Evolutionary conservation across 2,888 invertebrate genomes (phyloP).

Genomic region (Caenorhabditis sp.): DNA sequence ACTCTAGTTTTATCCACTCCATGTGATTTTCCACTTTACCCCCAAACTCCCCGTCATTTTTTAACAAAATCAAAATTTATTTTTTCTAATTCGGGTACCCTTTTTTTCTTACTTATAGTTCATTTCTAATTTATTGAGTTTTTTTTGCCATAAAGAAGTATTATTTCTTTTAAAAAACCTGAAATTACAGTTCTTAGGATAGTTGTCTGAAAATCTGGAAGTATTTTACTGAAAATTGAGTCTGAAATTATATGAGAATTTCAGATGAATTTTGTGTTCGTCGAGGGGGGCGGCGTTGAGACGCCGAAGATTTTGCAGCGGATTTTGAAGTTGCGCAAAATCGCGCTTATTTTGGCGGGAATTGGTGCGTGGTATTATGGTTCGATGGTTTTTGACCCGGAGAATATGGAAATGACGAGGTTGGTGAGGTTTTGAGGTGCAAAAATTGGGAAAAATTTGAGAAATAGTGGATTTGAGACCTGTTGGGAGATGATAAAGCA

Average conservation of each 20-base stretch:
- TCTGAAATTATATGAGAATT: no score
- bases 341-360: constrained; percentile 12
- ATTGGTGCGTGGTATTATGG: constrained; percentile 15
- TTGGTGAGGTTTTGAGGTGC: not conserved
- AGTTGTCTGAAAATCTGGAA: no score
- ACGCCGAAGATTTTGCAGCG: constrained; percentile 17
- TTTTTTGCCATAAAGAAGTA: no score
- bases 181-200: no score
- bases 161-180: no score
- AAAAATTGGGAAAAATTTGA: not conserved
- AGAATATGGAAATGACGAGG: constrained; percentile 34
- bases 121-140: no score
- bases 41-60: no score
- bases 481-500: no score
- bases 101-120: no score
- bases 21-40: no score
- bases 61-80: no score
- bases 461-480: not conserved
- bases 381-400: constrained; percentile 15
- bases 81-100: no score
- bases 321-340: constrained; percentile 16
- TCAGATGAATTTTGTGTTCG: not conserved
- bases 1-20: not conserved
- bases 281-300: constrained; percentile 15
- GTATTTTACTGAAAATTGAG: not conserved